Evolutionary conservation across 2,113 vertebrate species (phyloP).

Genomic region (Oreochromis spilurus): DNA sequence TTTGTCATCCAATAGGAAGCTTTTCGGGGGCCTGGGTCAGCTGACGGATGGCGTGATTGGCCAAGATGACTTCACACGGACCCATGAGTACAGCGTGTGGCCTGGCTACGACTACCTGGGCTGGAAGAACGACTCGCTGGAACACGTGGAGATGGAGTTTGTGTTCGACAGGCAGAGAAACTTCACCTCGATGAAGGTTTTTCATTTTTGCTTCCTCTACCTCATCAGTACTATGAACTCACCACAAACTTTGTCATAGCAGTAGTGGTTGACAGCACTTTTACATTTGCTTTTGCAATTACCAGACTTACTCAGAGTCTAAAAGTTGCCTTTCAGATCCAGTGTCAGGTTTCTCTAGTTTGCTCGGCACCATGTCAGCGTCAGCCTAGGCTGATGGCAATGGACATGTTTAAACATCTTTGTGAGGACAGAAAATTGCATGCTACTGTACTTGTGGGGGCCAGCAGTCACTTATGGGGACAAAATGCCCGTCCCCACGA

Average conservation of each 20-base stretch:
- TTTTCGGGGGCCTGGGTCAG: conserved; percentile 77
- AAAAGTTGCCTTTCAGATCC: neutral
- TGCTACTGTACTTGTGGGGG: neutral
- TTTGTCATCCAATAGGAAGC: conserved; percentile 64
- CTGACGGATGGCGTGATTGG: conserved; percentile 80
- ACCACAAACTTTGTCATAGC: neutral
- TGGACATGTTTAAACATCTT: neutral
- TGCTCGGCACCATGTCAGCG: rapidly evolving
- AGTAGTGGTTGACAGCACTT: neutral
- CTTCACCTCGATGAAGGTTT: conserved; percentile 83
- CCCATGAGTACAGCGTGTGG: conserved; percentile 73
- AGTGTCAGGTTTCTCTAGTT: neutral
- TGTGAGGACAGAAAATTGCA: neutral
- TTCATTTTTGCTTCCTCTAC: rapidly evolving
- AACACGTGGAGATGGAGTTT: conserved; percentile 79
- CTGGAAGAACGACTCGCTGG: conserved; percentile 79
- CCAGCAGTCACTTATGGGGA: neutral
- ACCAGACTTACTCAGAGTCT: neutral
- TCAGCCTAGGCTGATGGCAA: neutral
- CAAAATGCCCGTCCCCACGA: rapidly evolving
- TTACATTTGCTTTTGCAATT: neutral
- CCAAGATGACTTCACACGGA: conserved; percentile 75
- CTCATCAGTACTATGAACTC: neutral
- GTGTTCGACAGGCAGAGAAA: conserved; percentile 78
- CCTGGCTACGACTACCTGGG: conserved; percentile 82